Conservation (phyloP, 2,113 vertebrate genomes). For the Dicrurus megarhynchus region DNA sequence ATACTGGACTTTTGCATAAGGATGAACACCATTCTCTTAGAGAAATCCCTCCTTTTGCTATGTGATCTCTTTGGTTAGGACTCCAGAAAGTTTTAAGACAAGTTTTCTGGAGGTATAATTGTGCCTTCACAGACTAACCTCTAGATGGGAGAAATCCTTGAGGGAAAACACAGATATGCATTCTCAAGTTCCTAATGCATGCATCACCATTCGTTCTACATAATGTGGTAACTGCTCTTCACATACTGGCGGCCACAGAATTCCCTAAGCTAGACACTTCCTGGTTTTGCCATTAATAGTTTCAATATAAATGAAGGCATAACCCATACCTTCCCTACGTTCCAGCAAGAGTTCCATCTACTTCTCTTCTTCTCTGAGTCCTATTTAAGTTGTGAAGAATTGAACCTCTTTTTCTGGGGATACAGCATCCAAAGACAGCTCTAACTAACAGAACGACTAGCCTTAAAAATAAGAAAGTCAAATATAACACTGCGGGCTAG, state of each 20-base stretch:
- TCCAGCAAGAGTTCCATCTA: background rate
- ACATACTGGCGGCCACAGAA: background rate
- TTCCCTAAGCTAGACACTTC: background rate
- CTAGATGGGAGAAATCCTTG: background rate
- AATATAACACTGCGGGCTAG: background rate
- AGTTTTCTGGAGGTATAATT: background rate
- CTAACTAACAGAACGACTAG: background rate
- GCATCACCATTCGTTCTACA: background rate
- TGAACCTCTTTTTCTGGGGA: background rate
- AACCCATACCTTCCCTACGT: background rate
- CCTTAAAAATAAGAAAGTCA: background rate
- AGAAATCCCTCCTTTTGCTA: background rate
- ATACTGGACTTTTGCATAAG: background rate
- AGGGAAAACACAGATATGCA: background rate
- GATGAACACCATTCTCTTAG: background rate
- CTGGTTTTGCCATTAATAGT: background rate
- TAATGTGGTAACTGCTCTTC: background rate
- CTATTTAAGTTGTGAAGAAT: background rate
- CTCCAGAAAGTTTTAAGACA: background rate
- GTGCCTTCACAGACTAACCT: background rate
- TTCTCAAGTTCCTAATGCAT: rapidly evolving
- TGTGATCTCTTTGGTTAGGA: background rate
- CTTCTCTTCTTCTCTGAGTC: background rate
- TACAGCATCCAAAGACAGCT: background rate
- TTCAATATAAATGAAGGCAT: background rate